phyloP scores from a whole-genome alignment of 2,888 invertebrate species.

The Lepidochitona cinerea region DNA sequence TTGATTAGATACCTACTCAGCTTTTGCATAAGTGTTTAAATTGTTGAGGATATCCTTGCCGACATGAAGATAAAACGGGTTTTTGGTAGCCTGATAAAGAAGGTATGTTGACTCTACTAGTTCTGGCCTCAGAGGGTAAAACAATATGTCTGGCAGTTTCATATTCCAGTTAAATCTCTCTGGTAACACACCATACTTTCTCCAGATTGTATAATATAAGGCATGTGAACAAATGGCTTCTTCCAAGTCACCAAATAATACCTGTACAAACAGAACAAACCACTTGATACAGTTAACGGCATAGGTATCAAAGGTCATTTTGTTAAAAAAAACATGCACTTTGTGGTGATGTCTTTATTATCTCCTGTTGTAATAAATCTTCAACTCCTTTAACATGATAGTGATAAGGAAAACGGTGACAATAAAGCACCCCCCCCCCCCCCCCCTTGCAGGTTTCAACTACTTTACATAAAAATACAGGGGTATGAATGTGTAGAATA shows the following conservation, averaged over 20 bases:
- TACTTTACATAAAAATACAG: too few relatives aligned
- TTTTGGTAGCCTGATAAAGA: slow-evolving; percentile 77
- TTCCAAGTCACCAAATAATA: slow-evolving; percentile 77
- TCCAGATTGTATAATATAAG: slow-evolving; percentile 77
- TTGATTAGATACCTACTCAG: slow-evolving; percentile 72
- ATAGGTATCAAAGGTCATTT: too few relatives aligned
- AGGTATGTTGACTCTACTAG: slow-evolving; percentile 78
- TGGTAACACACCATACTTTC: slow-evolving; percentile 74
- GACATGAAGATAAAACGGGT: slow-evolving; percentile 79
- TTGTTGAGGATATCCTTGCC: slow-evolving; percentile 76
- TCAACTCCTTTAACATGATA: background rate
- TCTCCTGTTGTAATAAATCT: background rate
- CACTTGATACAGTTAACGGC: too few relatives aligned
- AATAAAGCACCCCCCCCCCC: too few relatives aligned
- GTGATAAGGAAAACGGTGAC: too few relatives aligned
- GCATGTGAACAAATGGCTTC: slow-evolving; percentile 79
- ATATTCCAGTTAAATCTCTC: slow-evolving; percentile 72
- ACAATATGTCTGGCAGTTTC: slow-evolving; percentile 74
- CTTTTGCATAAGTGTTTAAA: slow-evolving; percentile 73
- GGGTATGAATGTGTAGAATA: too few relatives aligned
- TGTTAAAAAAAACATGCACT: too few relatives aligned
- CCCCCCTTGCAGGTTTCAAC: too few relatives aligned
- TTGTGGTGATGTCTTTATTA: too few relatives aligned
- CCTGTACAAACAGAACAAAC: slow-evolving; percentile 61
- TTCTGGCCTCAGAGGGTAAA: slow-evolving; percentile 78